A percentile compares a stretch with the other conserved stretches of the same genome.
Conservation (phyloP, 2,888 invertebrate genomes). For the Periphyllus acericola region DNA sequence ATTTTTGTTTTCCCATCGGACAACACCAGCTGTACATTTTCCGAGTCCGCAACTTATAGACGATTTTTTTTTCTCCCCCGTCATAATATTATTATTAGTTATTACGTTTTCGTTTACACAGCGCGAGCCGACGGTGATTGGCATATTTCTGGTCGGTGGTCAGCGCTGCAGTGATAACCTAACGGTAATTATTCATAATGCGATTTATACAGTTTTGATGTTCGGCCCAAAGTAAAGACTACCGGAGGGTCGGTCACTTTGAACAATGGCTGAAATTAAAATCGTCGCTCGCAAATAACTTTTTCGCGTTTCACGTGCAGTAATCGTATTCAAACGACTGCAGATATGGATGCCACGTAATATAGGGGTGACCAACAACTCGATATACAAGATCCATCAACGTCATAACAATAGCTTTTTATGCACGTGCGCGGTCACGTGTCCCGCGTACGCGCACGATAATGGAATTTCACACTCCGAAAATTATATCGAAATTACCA, state of each 20-base stretch:
- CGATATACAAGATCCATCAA: conserved; percentile 51
- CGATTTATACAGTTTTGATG: conserved; percentile 29
- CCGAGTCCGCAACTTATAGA: too few relatives aligned
- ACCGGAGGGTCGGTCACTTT: not conserved
- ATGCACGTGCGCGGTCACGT: conserved; percentile 51
- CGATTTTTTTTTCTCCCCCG: too few relatives aligned
- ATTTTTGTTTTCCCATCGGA: too few relatives aligned
- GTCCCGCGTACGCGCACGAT: conserved; percentile 39
- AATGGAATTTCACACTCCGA: conserved; percentile 54
- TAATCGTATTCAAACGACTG: conserved; percentile 35
- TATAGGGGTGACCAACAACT: conserved; percentile 24
- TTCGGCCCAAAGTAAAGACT: not conserved
- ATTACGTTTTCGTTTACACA: not conserved
- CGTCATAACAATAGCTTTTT: conserved; percentile 52
- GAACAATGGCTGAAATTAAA: conserved; percentile 36
- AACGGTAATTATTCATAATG: conserved; percentile 43
- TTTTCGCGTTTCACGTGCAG: not conserved
- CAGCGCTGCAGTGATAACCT: conserved; percentile 37
- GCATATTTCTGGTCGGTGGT: conserved; percentile 41
- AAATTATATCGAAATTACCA: conserved; percentile 23
- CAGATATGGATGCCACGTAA: conserved; percentile 6
- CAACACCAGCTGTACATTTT: too few relatives aligned
- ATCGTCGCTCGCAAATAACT: conserved; percentile 23
- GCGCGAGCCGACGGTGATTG: not conserved
- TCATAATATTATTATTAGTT: too few relatives aligned